Conservation (phyloP, 2,113 vertebrate genomes). For the Trachemys scripta region DNA sequence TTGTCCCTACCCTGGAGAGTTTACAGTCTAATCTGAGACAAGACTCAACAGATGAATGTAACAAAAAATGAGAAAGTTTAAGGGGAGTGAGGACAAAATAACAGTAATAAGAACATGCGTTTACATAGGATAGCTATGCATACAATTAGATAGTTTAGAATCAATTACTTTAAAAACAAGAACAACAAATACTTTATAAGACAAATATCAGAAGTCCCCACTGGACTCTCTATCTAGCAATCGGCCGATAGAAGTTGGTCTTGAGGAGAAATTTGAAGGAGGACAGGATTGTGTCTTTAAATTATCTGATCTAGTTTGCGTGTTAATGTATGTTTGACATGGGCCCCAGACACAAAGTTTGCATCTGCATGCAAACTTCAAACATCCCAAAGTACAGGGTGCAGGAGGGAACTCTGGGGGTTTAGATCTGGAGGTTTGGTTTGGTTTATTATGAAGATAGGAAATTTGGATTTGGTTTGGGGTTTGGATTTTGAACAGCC, state of each 20-base stretch:
- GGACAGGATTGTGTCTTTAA: not conserved
- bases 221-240: not conserved
- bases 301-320: not conserved
- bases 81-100: not conserved
- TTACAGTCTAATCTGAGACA: not conserved
- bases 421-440: not conserved
- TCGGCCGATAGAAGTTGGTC: not conserved
- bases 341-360: fast-evolving
- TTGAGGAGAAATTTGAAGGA: not conserved
- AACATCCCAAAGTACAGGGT: not conserved
- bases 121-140: not conserved
- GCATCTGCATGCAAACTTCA: not conserved
- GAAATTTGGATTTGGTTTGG: fast-evolving
- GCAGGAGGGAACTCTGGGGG: not conserved
- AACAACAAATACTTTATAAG: not conserved
- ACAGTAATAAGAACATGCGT: not conserved
- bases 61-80: not conserved
- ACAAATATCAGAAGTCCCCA: not conserved
- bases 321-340: fast-evolving
- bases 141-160: not conserved
- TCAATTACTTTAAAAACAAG: not conserved
- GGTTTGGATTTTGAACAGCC: not conserved
- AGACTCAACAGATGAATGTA: fast-evolving
- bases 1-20: not conserved
- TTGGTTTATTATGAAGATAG: not conserved